phyloP scores from a whole-genome alignment of 2,113 vertebrate genomes.

The Felis catus region DNA sequence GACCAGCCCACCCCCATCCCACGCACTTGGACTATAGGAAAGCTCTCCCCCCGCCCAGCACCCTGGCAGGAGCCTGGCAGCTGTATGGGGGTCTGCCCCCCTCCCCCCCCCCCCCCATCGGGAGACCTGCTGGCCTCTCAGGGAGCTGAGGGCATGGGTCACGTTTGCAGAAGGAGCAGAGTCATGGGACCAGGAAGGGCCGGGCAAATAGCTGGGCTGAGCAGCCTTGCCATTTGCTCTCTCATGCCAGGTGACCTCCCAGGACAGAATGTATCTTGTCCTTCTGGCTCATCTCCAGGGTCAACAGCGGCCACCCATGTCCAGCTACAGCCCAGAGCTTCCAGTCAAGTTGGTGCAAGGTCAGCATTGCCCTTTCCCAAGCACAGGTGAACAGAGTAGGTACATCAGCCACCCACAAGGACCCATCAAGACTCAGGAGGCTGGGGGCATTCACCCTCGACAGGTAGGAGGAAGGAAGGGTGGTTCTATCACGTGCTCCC shows the following conservation, averaged over 20 bases:
- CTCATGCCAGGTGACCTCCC: background rate
- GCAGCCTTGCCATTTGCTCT: background rate
- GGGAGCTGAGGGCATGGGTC: background rate
- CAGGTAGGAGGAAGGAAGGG: background rate
- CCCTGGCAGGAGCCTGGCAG: too few relatives aligned
- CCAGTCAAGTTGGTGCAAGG: fast-evolving
- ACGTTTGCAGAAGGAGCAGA: background rate
- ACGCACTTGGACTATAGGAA: background rate
- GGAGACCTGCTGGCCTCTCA: background rate
- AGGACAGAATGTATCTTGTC: background rate
- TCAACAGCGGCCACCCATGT: background rate
- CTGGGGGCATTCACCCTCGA: fast-evolving
- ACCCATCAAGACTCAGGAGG: background rate
- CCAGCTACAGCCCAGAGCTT: background rate
- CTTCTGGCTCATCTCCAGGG: background rate
- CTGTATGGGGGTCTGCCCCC: background rate
- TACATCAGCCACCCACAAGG: fast-evolving
- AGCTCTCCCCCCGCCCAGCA: fast-evolving
- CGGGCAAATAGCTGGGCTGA: fast-evolving
- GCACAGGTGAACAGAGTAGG: background rate
- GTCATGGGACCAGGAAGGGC: background rate
- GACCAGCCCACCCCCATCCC: background rate
- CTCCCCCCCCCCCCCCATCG: background rate
- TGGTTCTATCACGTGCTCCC: fast-evolving
- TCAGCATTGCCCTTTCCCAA: background rate